A percentile compares a stretch with the other conserved stretches of the same genome.
phyloP scores from a whole-genome alignment of 2,888 invertebrate species.

The Macrophya annulata region DNA sequence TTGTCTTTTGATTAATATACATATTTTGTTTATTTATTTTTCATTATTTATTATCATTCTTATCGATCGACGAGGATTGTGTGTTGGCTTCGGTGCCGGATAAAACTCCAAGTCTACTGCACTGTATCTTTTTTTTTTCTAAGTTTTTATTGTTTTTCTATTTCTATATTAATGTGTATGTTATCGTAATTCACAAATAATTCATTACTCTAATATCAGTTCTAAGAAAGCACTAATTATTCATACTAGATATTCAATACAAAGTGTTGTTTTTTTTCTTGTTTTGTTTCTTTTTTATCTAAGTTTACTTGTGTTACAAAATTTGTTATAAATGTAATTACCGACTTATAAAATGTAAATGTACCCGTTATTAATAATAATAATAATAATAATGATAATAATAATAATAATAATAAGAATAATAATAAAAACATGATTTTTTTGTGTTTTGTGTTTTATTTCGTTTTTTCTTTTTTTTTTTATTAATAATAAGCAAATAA shows the following conservation, averaged over 20 bases:
- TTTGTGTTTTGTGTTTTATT: background rate
- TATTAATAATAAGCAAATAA: slow-evolving; percentile 35
- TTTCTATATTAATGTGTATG: background rate
- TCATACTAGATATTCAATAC: slow-evolving; percentile 64
- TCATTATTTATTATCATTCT: background rate
- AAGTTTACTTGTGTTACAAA: background rate
- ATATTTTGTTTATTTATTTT: background rate
- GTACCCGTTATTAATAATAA: background rate
- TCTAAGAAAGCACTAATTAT: slow-evolving; percentile 68
- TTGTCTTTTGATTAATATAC: background rate
- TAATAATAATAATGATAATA: background rate
- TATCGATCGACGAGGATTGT: background rate
- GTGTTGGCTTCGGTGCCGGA: background rate
- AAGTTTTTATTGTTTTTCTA: too few species aligned
- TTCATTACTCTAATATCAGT: slow-evolving; percentile 67
- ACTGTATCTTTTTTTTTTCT: background rate
- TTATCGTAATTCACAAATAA: slow-evolving; percentile 62
- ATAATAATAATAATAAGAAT: background rate
- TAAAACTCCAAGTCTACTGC: slow-evolving; percentile 54
- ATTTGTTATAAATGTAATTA: background rate
- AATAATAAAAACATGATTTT: background rate
- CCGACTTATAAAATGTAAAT: background rate
- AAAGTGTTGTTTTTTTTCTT: background rate
- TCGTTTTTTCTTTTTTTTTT: background rate
- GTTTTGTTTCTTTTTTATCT: background rate